Base-by-base conservation (phyloP, 2,888 invertebrate genomes). In the Caenorhabditis sp. region DNA sequence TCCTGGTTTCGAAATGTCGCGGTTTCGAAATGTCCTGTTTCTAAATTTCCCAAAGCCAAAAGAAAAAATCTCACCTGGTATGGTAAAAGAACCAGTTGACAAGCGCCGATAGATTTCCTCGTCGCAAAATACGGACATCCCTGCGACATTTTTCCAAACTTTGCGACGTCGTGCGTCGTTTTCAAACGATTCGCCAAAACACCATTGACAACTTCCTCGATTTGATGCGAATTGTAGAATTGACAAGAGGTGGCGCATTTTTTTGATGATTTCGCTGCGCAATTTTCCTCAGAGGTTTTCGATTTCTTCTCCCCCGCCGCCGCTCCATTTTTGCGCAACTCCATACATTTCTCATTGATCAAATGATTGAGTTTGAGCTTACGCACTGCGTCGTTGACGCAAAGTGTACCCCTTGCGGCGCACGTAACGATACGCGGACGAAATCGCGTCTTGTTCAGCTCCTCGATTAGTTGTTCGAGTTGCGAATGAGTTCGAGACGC, bases 401-500 rank as follows among this genome's bases (percentile, higher is more conserved):
- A 97, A 79, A 94, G 92, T 87, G 93, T 95, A 85, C 88, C 80
- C 19, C 86, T 65, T 5, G 86, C 86, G 0, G 81, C 86, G 31
- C 85, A 66, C 14, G 83, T 80, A n/a, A 83, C 83, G 26, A 83
- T 75, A 6, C 86, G 71, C 4, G 84, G 84, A 26, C 58, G 69
- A 51, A 86, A 86, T 51, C 81, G 64, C 66, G 94, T 95, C 85
- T 92, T 92, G 81, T 93, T 92, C 1, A 97, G 91, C 91, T 99
- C 99, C 55, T 92, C 92, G n/a, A 96, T 92, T 89, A 99, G 94
- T 89, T 99, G 99, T 0, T 94, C 92, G 51, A 99, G 89, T 88
- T 99, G 97, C 0, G 97, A 96, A 89, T 99, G 97, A 5, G 99
- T 99, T 83, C 99, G 91, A 77, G 95, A 96, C 88, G 95, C 95